Conservation (phyloP, 1,140 invertebrate genomes). For the Ladona fulva region DNA sequence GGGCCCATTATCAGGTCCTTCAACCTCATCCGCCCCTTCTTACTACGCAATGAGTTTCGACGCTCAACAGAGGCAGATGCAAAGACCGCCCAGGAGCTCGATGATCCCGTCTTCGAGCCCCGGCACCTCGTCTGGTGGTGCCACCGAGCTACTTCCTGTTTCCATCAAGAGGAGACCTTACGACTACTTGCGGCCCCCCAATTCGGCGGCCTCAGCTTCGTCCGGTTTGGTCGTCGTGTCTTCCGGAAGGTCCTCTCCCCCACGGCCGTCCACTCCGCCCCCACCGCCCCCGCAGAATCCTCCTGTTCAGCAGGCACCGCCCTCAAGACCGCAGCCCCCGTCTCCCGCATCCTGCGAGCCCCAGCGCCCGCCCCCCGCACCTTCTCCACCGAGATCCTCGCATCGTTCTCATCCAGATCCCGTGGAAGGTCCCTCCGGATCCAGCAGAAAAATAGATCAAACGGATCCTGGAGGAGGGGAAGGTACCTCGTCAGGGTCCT, state of each 20-base stretch:
- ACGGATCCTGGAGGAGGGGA: conserved; percentile 29
- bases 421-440: neutral
- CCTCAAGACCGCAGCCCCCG: neutral
- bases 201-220: neutral
- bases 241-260: neutral
- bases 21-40: conserved; percentile 9
- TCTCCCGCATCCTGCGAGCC: neutral
- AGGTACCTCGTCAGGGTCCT: conserved; percentile 27
- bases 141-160: neutral
- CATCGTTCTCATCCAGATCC: conserved; percentile 23
- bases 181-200: neutral
- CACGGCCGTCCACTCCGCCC: neutral
- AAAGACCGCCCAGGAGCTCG: conserved; percentile 32
- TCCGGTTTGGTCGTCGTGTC: neutral
- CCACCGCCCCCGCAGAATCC: conserved; percentile 9
- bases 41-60: conserved; percentile 23
- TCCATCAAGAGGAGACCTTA: neutral
- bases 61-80: conserved; percentile 23
- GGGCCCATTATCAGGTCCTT: neutral
- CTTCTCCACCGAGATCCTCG: conserved; percentile 39
- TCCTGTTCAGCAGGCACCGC: neutral
- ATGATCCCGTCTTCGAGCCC: conserved; percentile 17
- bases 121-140: neutral
- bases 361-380: conserved; percentile 28
- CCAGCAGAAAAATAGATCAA: neutral